Percentiles rank a stretch among this genome's conserved stretches.
These are phyloP conservation scores for Pachyseris speciosa DNA, from an alignment of 64 coral and sea anemone species.

Conservation along the genomic window DNA sequence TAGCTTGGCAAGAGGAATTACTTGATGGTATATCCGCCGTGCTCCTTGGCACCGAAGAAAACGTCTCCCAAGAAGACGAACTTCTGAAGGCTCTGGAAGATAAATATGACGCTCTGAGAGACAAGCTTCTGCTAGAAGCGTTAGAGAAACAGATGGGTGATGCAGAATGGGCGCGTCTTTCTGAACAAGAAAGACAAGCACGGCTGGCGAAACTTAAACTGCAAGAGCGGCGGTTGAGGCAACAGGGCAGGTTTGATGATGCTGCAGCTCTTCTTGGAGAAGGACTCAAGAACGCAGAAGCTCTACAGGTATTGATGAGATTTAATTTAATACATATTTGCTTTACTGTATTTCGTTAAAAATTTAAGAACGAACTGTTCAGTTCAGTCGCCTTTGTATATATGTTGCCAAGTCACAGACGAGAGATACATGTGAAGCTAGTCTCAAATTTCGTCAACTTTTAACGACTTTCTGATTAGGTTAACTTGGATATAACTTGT, in stretches of 20 bases:
- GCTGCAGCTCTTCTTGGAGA: slow-evolving; percentile 89
- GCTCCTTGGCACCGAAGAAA: slow-evolving; percentile 90
- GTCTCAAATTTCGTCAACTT: no score
- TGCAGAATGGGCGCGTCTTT: slow-evolving; percentile 82
- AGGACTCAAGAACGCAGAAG: slow-evolving; percentile 82
- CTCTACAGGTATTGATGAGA: slow-evolving; percentile 49
- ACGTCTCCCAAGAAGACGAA: slow-evolving; percentile 85
- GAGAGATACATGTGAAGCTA: no score
- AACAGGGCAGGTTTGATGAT: slow-evolving; percentile 96
- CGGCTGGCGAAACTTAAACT: slow-evolving; percentile 82
- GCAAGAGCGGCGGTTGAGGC: slow-evolving; percentile 83
- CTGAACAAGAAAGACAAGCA: slow-evolving; percentile 85
- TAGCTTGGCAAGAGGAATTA: slow-evolving; percentile 76
- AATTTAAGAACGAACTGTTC: no score
- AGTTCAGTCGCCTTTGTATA: no score
- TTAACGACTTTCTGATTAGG: no score
- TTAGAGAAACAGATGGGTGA: slow-evolving; percentile 80
- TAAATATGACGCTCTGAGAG: slow-evolving; percentile 84
- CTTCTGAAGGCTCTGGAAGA: slow-evolving; percentile 93
- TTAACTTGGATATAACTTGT: no score
- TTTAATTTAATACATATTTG: no score
- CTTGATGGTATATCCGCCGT: slow-evolving; percentile 88
- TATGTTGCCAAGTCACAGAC: no score
- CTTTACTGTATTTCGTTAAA: no score
- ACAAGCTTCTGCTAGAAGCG: slow-evolving; percentile 86